Conservation (phyloP, 2,888 invertebrate genomes). For the Dryocosmus kuriphilus region DNA sequence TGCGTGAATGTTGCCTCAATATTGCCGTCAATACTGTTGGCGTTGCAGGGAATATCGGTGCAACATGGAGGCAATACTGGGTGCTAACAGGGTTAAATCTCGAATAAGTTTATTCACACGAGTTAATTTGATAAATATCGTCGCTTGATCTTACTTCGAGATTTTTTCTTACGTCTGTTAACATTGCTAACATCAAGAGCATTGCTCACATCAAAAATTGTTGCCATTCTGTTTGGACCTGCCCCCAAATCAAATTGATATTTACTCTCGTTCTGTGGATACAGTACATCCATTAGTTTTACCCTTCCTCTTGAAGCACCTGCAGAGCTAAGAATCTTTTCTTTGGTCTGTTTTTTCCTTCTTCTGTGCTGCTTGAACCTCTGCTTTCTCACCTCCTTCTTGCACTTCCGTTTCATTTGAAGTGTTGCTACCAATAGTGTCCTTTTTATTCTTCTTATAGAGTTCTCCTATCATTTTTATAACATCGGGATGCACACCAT, state of each 20-base stretch:
- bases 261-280: constrained; percentile 38
- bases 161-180: constrained; percentile 63
- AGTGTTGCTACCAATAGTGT: constrained; percentile 44
- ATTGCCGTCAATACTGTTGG: too few relatives aligned
- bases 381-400: constrained; percentile 49
- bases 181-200: constrained; percentile 51
- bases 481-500: constrained; percentile 89
- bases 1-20: too few relatives aligned
- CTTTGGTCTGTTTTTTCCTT: constrained; percentile 57
- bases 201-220: constrained; percentile 61
- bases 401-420: constrained; percentile 56
- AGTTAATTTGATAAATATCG: constrained; percentile 64
- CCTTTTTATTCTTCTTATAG: constrained; percentile 70
- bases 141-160: constrained; percentile 51
- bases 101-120: too few relatives aligned
- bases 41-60: too few relatives aligned
- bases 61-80: too few relatives aligned
- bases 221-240: constrained; percentile 43
- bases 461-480: constrained; percentile 87
- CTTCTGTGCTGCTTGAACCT: constrained; percentile 29
- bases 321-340: constrained; percentile 53
- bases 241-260: constrained; percentile 66
- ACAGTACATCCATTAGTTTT: constrained; percentile 47
- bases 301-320: constrained; percentile 60
- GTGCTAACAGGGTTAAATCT: too few relatives aligned